Conservation (phyloP, 2,888 invertebrate species). For the Amblyteles armatorius region DNA sequence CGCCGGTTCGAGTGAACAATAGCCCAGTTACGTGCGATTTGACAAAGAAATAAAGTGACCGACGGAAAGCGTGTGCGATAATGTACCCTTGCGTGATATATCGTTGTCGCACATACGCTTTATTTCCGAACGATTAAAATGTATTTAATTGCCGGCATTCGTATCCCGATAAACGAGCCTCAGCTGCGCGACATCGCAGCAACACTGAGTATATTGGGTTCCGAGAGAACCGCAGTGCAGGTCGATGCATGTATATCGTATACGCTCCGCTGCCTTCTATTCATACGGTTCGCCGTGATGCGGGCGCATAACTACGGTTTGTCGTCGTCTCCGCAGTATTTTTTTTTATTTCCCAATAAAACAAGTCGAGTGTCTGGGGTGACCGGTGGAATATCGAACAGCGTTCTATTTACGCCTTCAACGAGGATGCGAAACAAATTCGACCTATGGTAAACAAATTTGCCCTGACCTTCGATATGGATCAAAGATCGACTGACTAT, state of each 20-base stretch:
- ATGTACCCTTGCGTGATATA: constrained; percentile 35
- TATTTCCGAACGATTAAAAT: background rate
- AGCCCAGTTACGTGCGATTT: constrained; percentile 26
- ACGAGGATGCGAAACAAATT: background rate
- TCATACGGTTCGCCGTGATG: constrained; percentile 31
- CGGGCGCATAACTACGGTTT: constrained; percentile 39
- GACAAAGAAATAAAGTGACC: constrained; percentile 56
- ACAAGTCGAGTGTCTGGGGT: background rate
- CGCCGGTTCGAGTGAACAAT: constrained; percentile 14
- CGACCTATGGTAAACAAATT: background rate
- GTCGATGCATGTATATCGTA: constrained; percentile 25
- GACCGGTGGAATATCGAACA: background rate
- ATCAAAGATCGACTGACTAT: background rate
- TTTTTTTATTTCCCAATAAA: constrained; percentile 12
- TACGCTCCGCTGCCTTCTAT: constrained; percentile 15
- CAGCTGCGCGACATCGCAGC: background rate
- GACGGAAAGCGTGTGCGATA: constrained; percentile 56
- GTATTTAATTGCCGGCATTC: background rate
- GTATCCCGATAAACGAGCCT: background rate
- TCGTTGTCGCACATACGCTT: background rate
- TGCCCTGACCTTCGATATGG: background rate
- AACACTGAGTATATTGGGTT: constrained; percentile 14
- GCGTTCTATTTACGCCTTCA: constrained; percentile 4
- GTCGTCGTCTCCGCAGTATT: background rate
- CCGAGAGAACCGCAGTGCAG: constrained; percentile 54